Base-by-base conservation (phyloP, 2,888 invertebrate species). In the Leptopterna dolabrata region DNA sequence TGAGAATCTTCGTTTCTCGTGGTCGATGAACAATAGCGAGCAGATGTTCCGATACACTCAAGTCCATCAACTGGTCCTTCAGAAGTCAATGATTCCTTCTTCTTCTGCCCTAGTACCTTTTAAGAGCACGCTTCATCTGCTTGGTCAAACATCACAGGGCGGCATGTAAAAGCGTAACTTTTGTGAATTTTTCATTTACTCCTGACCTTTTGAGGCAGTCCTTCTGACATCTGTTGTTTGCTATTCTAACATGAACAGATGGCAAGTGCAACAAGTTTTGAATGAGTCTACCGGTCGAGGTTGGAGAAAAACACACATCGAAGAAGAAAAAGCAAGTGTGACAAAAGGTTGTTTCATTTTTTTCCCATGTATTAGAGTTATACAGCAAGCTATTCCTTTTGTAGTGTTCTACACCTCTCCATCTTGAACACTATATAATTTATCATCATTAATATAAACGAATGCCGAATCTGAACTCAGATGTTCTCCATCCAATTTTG, bases 51-150 rank as follows among this genome's bases (percentile, higher is more conserved):
- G 19, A 43, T 78, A 19, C 63, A 11, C 63, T 41, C 47, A 13
- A 83, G 83, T 83, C 63, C 83, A 83, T 83, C 83, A 83, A 83
- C 83, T 83, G 70, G 83, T 41, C 71, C 83, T 83, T 83, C 83
- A 83, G 83, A 83, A 83, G 83, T 83, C 83, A 83, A 83, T 83
- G 83, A 83, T 83, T 83, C 83, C 70, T 70, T 41, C 30, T 83
- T 36, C 63, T 83, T 70, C 30, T n/a, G 36, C 36, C 36, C 36
- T 36, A 7, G 36, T 36, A 36, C 36, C 36, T 36, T 7, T 7
- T 36, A 36, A 36, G 36, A 36, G 14, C 43, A 70, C 83, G 83
- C 83, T 83, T 83, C 83, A 83, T 83, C 83, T 83, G 83, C 83
- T 83, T 73, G 78, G 43, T 41, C 78, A 78, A 78, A 78, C 78